Evolutionary conservation across 2,797 vertebrate species (phyloP).

Genomic region (Falco rusticolus): DNA sequence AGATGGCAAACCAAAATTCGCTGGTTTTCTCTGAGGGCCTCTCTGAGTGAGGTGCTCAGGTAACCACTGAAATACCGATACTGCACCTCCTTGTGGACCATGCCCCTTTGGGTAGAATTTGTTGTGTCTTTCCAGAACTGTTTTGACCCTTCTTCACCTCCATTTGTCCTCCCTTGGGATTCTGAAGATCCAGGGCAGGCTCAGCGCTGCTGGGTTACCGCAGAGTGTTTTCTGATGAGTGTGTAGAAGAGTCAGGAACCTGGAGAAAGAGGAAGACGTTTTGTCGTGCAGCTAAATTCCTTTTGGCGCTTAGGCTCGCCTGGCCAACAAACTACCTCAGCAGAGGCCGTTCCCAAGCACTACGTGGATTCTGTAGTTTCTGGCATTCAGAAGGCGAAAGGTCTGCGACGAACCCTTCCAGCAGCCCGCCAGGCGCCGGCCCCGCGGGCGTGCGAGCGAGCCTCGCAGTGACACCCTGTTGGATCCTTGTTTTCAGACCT

Average conservation of each 20-base stretch:
- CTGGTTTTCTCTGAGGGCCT: not conserved
- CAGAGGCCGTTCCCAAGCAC: constrained; percentile 27
- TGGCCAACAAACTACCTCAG: constrained; percentile 62
- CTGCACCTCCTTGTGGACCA: not conserved
- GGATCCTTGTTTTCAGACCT: not conserved
- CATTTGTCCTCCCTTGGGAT: not conserved
- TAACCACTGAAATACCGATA: not conserved
- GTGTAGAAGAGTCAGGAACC: not conserved
- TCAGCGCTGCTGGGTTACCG: not conserved
- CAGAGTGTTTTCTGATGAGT: not conserved
- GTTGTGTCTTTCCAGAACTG: not conserved
- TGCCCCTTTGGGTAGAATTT: not conserved
- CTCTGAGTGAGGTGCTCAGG: not conserved
- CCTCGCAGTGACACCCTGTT: not conserved
- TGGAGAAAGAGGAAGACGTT: constrained; percentile 14
- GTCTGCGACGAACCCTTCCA: not conserved
- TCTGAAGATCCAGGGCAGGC: constrained; percentile 6
- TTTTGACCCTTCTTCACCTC: constrained; percentile 11
- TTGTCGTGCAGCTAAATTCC: not conserved
- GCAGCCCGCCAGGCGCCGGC: not conserved
- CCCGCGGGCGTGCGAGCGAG: not conserved
- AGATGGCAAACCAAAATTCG: not conserved
- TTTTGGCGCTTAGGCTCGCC: not conserved
- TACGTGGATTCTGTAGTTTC: not conserved
- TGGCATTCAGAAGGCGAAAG: not conserved